phyloP scores from a whole-genome alignment of 1,140 invertebrate species.

The Cydia splendana region DNA sequence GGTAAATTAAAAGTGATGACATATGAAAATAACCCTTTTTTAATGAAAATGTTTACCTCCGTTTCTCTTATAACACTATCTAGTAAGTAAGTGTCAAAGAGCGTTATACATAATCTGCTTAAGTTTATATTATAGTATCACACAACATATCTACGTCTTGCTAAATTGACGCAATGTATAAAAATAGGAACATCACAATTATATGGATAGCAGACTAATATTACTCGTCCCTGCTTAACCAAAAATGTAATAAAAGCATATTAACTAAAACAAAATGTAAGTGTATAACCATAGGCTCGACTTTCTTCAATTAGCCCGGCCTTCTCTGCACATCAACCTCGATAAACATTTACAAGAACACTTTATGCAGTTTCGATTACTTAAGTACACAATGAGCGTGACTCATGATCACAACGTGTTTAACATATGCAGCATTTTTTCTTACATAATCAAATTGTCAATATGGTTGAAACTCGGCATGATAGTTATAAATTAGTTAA shows the following conservation, averaged over 20 bases:
- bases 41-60: too few relatives aligned
- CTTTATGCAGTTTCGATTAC: conserved; percentile 16
- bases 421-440: conserved; percentile 33
- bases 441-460: conserved; percentile 27
- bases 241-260: not conserved
- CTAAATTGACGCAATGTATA: not conserved
- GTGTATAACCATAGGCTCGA: not conserved
- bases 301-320: conserved; percentile 1
- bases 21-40: not conserved
- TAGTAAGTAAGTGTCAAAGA: too few relatives aligned
- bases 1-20: not conserved
- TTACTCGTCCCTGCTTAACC: conserved; percentile 1
- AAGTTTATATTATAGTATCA: too few relatives aligned
- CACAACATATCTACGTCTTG: not conserved
- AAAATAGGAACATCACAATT: not conserved
- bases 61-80: too few relatives aligned
- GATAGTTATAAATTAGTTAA: not conserved
- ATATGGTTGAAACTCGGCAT: not conserved
- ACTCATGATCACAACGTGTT: conserved; percentile 30
- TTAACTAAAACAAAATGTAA: not conserved
- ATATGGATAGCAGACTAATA: not conserved
- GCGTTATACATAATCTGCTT: too few relatives aligned
- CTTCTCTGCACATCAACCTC: conserved; percentile 9
- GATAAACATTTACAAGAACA: conserved; percentile 29
- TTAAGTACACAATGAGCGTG: conserved; percentile 30